phyloP scores from a whole-genome alignment of 2,797 vertebrate genomes.

The Muscicapa striata region DNA sequence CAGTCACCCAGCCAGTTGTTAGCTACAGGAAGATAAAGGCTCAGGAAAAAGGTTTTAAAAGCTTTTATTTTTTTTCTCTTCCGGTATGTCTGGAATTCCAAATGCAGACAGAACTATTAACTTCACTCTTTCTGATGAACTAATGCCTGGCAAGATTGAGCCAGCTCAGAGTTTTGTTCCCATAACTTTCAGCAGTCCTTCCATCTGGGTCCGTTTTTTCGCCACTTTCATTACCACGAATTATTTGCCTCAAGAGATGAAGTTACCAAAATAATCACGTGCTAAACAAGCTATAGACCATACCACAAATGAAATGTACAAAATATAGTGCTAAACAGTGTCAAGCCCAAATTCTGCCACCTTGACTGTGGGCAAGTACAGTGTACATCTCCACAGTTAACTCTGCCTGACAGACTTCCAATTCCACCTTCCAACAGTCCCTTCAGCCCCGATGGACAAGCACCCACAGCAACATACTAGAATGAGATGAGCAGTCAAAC shows the following conservation, averaged over 20 bases:
- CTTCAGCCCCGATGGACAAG: not conserved
- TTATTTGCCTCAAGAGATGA: not conserved
- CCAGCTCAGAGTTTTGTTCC: not conserved
- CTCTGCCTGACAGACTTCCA: rapidly evolving
- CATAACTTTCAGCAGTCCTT: not conserved
- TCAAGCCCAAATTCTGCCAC: not conserved
- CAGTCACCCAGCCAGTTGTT: not conserved
- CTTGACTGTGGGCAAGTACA: not conserved
- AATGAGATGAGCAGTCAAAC: not conserved
- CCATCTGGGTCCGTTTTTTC: not conserved
- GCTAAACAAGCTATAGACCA: not conserved
- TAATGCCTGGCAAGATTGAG: not conserved
- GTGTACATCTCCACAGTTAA: not conserved
- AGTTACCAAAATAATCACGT: not conserved
- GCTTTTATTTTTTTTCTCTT: constrained; percentile 6
- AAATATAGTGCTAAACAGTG: not conserved
- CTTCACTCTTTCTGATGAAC: constrained; percentile 6
- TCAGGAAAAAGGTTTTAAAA: constrained; percentile 44
- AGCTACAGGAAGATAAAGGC: constrained; percentile 51
- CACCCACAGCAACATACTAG: not conserved
- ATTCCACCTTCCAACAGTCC: not conserved
- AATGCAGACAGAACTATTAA: constrained; percentile 38
- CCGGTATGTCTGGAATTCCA: constrained; percentile 67
- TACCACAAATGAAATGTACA: not conserved
- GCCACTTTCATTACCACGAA: rapidly evolving